Base-by-base conservation (phyloP, 2,113 vertebrate species). In the Astatoreochromis straeleni region DNA sequence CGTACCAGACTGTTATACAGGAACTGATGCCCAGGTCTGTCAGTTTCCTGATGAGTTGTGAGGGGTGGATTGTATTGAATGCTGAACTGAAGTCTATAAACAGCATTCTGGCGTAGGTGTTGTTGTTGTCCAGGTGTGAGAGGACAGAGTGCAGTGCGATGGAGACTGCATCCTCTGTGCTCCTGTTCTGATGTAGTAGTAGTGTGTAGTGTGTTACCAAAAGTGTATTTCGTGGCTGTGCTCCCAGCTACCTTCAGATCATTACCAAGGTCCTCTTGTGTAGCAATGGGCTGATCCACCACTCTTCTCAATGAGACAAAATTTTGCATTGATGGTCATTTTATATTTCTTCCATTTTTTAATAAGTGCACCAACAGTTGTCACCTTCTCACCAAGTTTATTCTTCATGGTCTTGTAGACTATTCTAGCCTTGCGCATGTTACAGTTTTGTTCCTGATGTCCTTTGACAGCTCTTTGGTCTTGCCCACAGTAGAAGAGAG, bases 61-160 rank as follows among this genome's bases (percentile, higher is more conserved):
- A 49, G 6, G 13, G 42, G 6, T 0, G 47, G 17, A 5, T n/a
- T 53, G 51, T 6, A 53, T 11, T 53, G 19, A 21, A 53, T 0
- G 51, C 51, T 54, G 53, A 54, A 54, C 53, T 24, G 21, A 55
- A 24, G 53, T 7, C 53, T 55, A 13, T 55, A 26, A 26, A 55
- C 53, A 55, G 54, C 54, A 57, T 26, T 57, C 54, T 26, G 54
- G 54, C 2, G 1, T 55, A 55, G 0, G 54, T 55, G 21, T 26
- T 55, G 21, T 26, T 55, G 11, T 55, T 55, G 21, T 55, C 54
- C 21, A 55, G 54, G 54, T 55, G 54, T 55, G 54, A 55, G 54
- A 55, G 21, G 54, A 26, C 54, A 55, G 54, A 0, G 54, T 55
- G 21, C 54, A 26, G 54, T 26, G 54, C 4, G 4, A 57, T 57